Base-by-base conservation (phyloP, 2,113 vertebrate species). In the Charina bottae region DNA sequence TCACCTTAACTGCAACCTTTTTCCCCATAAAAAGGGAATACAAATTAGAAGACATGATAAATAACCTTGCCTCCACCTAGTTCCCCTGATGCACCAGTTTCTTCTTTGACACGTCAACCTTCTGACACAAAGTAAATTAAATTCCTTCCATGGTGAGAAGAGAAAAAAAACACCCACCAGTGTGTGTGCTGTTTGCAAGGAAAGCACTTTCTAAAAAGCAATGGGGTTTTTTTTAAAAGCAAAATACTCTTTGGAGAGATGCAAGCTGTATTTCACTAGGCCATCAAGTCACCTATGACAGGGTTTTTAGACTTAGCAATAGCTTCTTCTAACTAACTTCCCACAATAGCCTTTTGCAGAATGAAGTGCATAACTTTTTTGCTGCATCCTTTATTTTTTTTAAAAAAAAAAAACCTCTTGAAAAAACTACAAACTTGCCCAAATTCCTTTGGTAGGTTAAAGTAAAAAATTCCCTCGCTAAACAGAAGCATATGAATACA, bases 51-150 rank as follows among this genome's bases (percentile, higher is more conserved):
- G 46, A 88, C 28, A 54, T 54, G 53, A n/a, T 91, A 68, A 91
- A 83, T 88, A 90, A 33, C 68, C 49, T 88, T 64, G 58, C 17
- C 26, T 8, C 58, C 64, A 9, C 62, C 12, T n/a, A 90, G 42
- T 33, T 89, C 0, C 0, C 24, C 0, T 13, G 26, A 15, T 49
- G 33, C 89, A 84, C 62, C 42, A 5, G 62, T 3, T 87, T 85
- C 60, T n/a, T 93, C 85, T 90, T 68, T 85, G 49, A 93, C 33
- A n/a, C 3, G 46, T 42, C 83, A 85, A 54, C 15, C 28, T 94
- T 91, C 84, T 87, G 56, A 94, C 88, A 90, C 3, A 92, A 90
- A 55, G 15, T 85, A 94, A 94, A 90, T 93, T 93, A 93, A 58
- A 90, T 93, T 94, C 93, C 84, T 78, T 26, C 78, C 11, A 5